Evolutionary conservation across 2,113 vertebrate genomes (phyloP).

Genomic region (Sphyrna mokarran): DNA sequence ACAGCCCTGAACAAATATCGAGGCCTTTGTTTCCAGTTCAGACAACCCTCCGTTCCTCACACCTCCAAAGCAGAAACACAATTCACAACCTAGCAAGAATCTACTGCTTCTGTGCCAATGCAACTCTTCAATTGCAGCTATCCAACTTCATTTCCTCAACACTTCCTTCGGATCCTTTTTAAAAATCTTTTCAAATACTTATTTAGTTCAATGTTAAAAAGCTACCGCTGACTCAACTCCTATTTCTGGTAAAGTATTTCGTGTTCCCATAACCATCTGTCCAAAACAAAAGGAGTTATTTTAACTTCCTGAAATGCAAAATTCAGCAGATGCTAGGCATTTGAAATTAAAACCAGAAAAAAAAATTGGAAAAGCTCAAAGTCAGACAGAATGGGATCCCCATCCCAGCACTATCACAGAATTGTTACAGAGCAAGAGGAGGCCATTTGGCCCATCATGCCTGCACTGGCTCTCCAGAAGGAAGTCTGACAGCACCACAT

Average conservation of each 20-base stretch:
- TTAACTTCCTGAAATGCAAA: not conserved
- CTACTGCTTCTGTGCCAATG: not conserved
- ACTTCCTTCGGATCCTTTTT: not conserved
- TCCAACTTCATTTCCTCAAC: not conserved
- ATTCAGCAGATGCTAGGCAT: not conserved
- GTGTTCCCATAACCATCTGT: not conserved
- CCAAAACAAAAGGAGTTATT: not conserved
- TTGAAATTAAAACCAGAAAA: not conserved
- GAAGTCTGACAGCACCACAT: no score
- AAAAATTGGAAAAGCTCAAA: not conserved
- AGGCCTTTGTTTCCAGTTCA: not conserved
- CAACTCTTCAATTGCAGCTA: not conserved
- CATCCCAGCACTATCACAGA: not conserved
- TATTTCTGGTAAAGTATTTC: not conserved
- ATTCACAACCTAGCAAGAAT: not conserved
- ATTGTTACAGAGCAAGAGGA: no score
- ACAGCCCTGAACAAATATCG: not conserved
- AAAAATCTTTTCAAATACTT: not conserved
- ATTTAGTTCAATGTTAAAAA: not conserved
- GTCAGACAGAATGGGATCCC: not conserved
- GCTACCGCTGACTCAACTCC: not conserved
- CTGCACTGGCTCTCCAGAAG: no score
- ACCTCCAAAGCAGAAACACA: not conserved
- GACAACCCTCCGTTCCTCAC: not conserved
- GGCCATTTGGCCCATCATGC: no score